These are phyloP conservation scores for Allophyes oxyacanthae DNA, from an alignment of 2,888 invertebrate genomes.

Conservation along the genomic window DNA sequence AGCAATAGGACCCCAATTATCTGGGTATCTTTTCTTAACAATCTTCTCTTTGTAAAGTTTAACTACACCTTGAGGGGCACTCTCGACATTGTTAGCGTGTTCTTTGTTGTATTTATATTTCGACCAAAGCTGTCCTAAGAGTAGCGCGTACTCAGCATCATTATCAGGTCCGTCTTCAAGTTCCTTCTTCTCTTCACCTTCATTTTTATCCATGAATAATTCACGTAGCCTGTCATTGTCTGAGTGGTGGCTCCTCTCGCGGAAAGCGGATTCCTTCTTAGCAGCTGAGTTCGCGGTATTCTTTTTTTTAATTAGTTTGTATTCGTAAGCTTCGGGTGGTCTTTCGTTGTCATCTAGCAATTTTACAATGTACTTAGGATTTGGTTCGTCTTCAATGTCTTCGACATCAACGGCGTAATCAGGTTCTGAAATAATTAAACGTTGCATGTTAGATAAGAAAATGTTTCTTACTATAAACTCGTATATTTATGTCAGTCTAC, in stretches of 20 bases:
- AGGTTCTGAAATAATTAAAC: slow-evolving; percentile 69
- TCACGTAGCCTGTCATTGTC: slow-evolving; percentile 81
- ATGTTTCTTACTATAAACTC: no score
- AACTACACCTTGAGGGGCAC: slow-evolving; percentile 80
- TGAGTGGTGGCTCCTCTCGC: slow-evolving; percentile 80
- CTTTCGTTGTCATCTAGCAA: slow-evolving; percentile 79
- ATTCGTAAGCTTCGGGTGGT: slow-evolving; percentile 88
- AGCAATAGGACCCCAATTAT: slow-evolving; percentile 87
- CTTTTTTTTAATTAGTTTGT: slow-evolving; percentile 87
- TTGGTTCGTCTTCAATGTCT: slow-evolving; percentile 75
- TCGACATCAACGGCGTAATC: slow-evolving; percentile 79
- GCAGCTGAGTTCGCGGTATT: slow-evolving; percentile 64
- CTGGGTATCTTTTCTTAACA: slow-evolving; percentile 82
- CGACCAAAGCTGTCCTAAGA: slow-evolving; percentile 89
- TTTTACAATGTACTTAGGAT: slow-evolving; percentile 78
- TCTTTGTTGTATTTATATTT: slow-evolving; percentile 86
- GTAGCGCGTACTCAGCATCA: slow-evolving; percentile 87
- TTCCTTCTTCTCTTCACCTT: slow-evolving; percentile 72
- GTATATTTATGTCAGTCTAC: no score
- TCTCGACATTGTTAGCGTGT: slow-evolving; percentile 73
- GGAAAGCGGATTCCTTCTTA: slow-evolving; percentile 82
- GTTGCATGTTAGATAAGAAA: no score
- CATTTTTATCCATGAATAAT: slow-evolving; percentile 78
- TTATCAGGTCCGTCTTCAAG: slow-evolving; percentile 74
- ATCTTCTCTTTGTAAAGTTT: slow-evolving; percentile 84